These are phyloP conservation scores for Alcis repandata DNA, from an alignment of 2,888 invertebrate species.

Conservation along the genomic window DNA sequence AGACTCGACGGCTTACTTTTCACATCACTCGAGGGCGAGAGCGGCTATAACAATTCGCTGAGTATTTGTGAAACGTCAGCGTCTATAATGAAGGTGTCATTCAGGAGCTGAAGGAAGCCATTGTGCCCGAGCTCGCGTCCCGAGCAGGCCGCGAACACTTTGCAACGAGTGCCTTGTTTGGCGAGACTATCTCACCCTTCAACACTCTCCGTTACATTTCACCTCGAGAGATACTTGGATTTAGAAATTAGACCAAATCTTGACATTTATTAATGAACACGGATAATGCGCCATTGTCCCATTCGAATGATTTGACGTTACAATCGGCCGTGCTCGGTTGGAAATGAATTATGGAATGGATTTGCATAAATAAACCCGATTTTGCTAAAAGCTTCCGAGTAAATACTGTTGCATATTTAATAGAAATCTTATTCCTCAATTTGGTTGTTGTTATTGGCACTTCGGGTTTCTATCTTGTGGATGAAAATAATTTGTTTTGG, in stretches of 20 bases:
- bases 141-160: slow-evolving; percentile 58
- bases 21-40: slow-evolving; percentile 51
- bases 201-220: slow-evolving; percentile 54
- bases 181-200: slow-evolving; percentile 47
- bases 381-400: slow-evolving; percentile 56
- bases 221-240: slow-evolving; percentile 52
- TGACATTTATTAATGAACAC: slow-evolving; percentile 68
- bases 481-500: slow-evolving; percentile 29
- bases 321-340: slow-evolving; percentile 48
- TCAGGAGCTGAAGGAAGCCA: slow-evolving; percentile 66
- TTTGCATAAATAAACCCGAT: slow-evolving; percentile 62
- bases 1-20: slow-evolving; percentile 54
- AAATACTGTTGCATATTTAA: slow-evolving; percentile 56
- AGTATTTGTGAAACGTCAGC: slow-evolving; percentile 75
- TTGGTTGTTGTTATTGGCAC: slow-evolving; percentile 42
- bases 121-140: slow-evolving; percentile 64
- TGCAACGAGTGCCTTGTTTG: slow-evolving; percentile 55
- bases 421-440: slow-evolving; percentile 44
- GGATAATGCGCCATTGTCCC: slow-evolving; percentile 59
- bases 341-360: slow-evolving; percentile 59
- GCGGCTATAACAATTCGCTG: slow-evolving; percentile 65
- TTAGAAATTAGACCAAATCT: slow-evolving; percentile 54
- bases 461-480: slow-evolving; percentile 19
- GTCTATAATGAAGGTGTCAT: slow-evolving; percentile 77
- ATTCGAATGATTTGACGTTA: slow-evolving; percentile 55